These are phyloP conservation scores for Monopterus albus DNA, from an alignment of 2,113 vertebrate genomes.

Conservation along the genomic window DNA sequence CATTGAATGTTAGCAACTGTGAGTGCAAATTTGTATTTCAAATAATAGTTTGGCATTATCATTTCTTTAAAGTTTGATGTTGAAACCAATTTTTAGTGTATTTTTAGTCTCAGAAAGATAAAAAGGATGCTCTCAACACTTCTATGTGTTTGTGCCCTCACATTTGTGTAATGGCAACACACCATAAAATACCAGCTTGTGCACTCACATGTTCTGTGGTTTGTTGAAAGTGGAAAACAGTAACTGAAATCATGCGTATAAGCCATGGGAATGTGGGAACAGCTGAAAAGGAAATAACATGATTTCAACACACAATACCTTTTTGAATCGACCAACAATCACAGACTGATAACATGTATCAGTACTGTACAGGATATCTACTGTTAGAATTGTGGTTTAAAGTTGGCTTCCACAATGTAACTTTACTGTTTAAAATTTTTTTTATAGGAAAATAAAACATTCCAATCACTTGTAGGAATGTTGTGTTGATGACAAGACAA, in stretches of 20 bases:
- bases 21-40: no score
- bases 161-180: neutral
- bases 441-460: neutral
- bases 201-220: neutral
- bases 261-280: neutral
- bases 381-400: neutral
- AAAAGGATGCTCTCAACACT: neutral
- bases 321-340: neutral
- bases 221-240: neutral
- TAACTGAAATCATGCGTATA: neutral
- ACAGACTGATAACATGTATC: neutral
- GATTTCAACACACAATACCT: conserved; percentile 14
- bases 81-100: no score
- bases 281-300: neutral
- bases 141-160: neutral
- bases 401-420: neutral
- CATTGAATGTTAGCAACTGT: no score
- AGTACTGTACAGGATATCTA: neutral
- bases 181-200: neutral
- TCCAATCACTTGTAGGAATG: neutral
- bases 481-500: neutral
- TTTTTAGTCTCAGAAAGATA: neutral
- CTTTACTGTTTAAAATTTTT: neutral
- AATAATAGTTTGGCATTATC: no score
- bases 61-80: no score